Evolutionary conservation across 2,113 vertebrate genomes (phyloP).

Genomic region (Phrynosoma blainvillii): DNA sequence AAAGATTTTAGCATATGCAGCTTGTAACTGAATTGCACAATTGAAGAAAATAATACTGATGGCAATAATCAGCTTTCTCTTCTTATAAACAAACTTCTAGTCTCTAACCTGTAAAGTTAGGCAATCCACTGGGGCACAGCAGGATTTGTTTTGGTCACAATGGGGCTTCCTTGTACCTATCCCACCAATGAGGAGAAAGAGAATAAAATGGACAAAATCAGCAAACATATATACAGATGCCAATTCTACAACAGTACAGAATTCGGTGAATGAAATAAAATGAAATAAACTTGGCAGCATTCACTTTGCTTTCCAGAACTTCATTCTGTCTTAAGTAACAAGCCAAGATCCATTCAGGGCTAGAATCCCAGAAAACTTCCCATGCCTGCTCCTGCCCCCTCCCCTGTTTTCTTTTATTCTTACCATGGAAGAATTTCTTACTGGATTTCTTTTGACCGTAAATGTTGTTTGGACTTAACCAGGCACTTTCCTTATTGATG

Average conservation of each 20-base stretch:
- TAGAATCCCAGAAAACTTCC: background rate
- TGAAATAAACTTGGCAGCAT: background rate
- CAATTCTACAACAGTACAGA: no score
- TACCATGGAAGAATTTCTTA: background rate
- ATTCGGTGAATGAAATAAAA: background rate
- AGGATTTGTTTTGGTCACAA: background rate
- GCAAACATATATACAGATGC: background rate
- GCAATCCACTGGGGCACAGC: background rate
- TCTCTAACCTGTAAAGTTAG: background rate
- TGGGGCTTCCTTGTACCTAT: no score
- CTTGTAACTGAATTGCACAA: background rate
- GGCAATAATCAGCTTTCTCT: background rate
- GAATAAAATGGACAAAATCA: background rate
- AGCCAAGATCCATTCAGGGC: background rate
- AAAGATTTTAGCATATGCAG: background rate
- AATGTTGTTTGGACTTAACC: slow-evolving; percentile 4
- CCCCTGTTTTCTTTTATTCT: background rate
- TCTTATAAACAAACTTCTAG: background rate
- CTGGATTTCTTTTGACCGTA: slow-evolving; percentile 24
- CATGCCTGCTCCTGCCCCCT: background rate
- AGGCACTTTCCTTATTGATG: slow-evolving; percentile 36
- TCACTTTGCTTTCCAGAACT: background rate
- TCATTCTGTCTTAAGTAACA: background rate
- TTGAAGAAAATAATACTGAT: background rate
- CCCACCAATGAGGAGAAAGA: background rate